Conservation (phyloP, 1,140 invertebrate genomes). For the Drosophila quadrilineata region DNA sequence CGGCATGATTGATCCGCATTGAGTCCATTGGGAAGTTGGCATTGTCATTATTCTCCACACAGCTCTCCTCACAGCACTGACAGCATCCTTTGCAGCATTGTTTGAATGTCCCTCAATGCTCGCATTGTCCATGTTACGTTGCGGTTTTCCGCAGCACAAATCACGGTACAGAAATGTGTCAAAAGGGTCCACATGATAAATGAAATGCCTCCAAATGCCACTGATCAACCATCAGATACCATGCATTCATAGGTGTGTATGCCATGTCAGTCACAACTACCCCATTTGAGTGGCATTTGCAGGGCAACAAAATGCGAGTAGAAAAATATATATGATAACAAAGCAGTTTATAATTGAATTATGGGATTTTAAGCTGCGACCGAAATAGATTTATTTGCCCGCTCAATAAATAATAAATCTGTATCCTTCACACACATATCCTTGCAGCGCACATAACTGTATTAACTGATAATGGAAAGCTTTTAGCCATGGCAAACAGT, state of each 20-base stretch:
- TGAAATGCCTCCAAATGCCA: no score
- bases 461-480: conserved; percentile 34
- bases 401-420: conserved; percentile 4
- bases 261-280: no score
- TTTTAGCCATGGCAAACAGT: conserved; percentile 10
- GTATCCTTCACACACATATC: no score
- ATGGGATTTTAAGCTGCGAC: conserved; percentile 23
- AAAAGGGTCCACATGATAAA: conserved; percentile 12
- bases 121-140: conserved; percentile 26
- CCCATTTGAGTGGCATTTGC: no score
- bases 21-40: conserved; percentile 39
- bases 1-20: conserved; percentile 68
- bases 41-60: conserved; percentile 9
- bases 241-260: no score
- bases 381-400: conserved; percentile 4
- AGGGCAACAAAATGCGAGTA: conserved; percentile 9
- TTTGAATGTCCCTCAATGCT: conserved; percentile 14
- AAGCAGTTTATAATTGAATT: conserved; percentile 41
- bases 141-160: conserved; percentile 14
- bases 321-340: background rate
- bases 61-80: no score
- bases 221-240: no score
- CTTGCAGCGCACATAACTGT: no score
- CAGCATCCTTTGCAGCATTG: conserved; percentile 18
- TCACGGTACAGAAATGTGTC: conserved; percentile 21